Evolutionary conservation across 2,888 invertebrate genomes (phyloP).

Genomic region (Sinodicranocentrus sp.): DNA sequence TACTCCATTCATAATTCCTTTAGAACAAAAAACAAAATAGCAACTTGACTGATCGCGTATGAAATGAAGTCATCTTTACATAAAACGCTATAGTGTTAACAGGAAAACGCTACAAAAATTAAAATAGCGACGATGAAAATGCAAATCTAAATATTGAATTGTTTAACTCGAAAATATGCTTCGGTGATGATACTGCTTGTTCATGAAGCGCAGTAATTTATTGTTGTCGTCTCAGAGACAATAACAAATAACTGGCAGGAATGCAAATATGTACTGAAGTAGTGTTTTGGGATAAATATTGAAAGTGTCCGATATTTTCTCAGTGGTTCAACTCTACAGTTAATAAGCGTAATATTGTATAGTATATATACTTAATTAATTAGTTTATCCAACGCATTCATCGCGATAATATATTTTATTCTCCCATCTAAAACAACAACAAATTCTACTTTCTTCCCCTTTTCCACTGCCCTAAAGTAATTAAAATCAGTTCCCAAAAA

Average conservation of each 20-base stretch:
- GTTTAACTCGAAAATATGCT: neutral
- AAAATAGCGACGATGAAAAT: constrained; percentile 13
- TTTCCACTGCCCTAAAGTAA: constrained; percentile 28
- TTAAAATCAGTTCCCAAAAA: neutral
- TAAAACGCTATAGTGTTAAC: constrained; percentile 3
- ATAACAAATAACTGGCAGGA: constrained; percentile 27
- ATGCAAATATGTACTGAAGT: constrained; percentile 63
- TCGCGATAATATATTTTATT: constrained; percentile 55
- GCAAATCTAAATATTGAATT: constrained; percentile 30
- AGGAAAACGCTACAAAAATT: neutral
- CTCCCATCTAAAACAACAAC: constrained; percentile 19
- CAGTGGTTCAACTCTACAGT: constrained; percentile 47
- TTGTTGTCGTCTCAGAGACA: neutral
- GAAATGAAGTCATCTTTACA: constrained; percentile 24
- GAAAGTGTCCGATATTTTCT: constrained; percentile 57
- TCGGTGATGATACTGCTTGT: constrained; percentile 11
- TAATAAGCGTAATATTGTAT: constrained; percentile 30
- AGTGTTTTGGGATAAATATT: constrained; percentile 35
- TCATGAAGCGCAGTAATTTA: too few relatives aligned
- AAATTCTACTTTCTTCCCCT: constrained; percentile 16
- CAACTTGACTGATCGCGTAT: constrained; percentile 51
- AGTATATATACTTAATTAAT: constrained; percentile 15
- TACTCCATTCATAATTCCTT: constrained; percentile 32
- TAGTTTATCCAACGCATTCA: constrained; percentile 46
- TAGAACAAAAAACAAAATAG: constrained; percentile 21